Percentiles rank a stretch among this genome's conserved stretches.
phyloP scores from a whole-genome alignment of 2,888 invertebrate species.

The Octonoba sinensis region DNA sequence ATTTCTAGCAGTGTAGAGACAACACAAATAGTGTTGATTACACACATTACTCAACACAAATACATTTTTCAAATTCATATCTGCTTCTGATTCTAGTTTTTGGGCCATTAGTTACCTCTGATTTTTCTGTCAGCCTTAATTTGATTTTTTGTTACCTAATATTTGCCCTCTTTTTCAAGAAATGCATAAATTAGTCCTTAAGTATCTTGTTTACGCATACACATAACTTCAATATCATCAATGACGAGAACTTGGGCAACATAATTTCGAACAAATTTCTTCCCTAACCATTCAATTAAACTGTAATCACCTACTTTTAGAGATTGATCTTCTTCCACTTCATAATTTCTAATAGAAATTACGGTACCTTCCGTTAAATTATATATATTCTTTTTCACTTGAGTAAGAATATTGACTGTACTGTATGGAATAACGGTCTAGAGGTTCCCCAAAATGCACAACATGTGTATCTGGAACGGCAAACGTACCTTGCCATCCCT shows the following conservation, averaged over 20 bases:
- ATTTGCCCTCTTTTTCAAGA: slow-evolving; percentile 4
- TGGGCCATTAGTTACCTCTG: too few relatives aligned
- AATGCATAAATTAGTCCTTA: slow-evolving; percentile 6
- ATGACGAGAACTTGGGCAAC: neutral
- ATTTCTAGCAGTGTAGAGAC: too few relatives aligned
- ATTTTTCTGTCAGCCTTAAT: too few relatives aligned
- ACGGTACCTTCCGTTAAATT: neutral
- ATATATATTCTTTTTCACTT: neutral
- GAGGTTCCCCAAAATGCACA: neutral
- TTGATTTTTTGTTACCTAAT: too few relatives aligned
- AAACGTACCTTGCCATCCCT: slow-evolving; percentile 1
- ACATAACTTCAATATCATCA: slow-evolving; percentile 11
- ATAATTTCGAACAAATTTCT: neutral
- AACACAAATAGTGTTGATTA: too few relatives aligned
- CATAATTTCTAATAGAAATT: neutral
- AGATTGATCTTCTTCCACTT: slow-evolving; percentile 2
- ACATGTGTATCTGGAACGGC: neutral
- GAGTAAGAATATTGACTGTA: neutral
- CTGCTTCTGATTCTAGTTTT: too few relatives aligned
- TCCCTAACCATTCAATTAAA: neutral
- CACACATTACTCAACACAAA: too few relatives aligned
- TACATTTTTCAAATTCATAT: too few relatives aligned
- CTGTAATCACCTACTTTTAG: neutral
- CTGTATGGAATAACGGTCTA: neutral
- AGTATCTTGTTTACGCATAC: neutral